Conservation (phyloP, 2,113 vertebrate genomes). For the Sminthopsis crassicaudata region DNA sequence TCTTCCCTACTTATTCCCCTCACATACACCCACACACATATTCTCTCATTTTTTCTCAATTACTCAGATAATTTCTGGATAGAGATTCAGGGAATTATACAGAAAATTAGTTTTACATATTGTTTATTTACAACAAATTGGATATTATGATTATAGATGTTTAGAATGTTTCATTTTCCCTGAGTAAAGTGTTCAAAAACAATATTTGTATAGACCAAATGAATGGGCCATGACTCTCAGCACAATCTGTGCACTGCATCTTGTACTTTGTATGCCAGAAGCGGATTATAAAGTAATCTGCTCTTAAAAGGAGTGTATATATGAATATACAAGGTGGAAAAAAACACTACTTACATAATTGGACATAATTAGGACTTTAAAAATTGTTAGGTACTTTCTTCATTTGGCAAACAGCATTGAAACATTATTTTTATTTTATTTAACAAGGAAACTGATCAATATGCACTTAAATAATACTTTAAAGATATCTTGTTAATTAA, state of each 20-base stretch:
- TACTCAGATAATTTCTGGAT: constrained; percentile 13
- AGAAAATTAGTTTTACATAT: constrained; percentile 25
- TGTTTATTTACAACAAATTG: neutral
- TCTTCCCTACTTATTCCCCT: neutral
- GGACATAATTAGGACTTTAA: constrained; percentile 42
- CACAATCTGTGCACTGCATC: constrained; percentile 11
- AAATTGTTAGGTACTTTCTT: constrained; percentile 35
- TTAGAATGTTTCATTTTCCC: constrained; percentile 36
- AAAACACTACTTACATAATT: constrained; percentile 31
- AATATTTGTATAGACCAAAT: constrained; percentile 14
- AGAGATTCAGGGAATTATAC: constrained; percentile 14
- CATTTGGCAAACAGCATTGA: constrained; percentile 36
- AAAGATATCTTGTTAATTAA: constrained; percentile 36
- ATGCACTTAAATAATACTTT: constrained; percentile 46
- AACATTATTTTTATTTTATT: constrained; percentile 61
- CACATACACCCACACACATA: neutral
- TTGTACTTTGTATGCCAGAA: constrained; percentile 39
- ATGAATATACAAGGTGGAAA: neutral
- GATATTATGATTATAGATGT: constrained; percentile 12
- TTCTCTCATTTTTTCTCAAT: neutral
- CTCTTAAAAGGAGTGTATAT: constrained; percentile 13
- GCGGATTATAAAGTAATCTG: constrained; percentile 5
- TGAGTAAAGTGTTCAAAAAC: constrained; percentile 30
- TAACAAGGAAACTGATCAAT: constrained; percentile 50
- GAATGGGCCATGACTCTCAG: constrained; percentile 17